A percentile compares a stretch with the other conserved stretches of the same genome.
Evolutionary conservation across 2,797 vertebrate genomes (phyloP).

Genomic region (Agapornis canus): DNA sequence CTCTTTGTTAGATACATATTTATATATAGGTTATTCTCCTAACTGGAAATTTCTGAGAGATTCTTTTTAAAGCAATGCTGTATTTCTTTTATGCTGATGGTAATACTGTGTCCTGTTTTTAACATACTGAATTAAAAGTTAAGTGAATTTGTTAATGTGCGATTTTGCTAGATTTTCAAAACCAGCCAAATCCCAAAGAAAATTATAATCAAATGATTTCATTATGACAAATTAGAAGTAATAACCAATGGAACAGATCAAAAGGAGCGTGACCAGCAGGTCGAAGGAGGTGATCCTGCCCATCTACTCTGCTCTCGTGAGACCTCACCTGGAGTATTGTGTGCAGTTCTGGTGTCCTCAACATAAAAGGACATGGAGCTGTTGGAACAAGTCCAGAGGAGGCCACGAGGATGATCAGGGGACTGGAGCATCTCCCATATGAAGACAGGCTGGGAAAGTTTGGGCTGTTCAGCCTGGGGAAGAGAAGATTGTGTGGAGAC

Average conservation of each 20-base stretch:
- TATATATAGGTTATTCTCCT: background rate
- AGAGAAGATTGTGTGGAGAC: too few species aligned
- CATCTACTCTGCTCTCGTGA: too few species aligned
- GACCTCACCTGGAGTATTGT: too few species aligned
- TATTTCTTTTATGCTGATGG: background rate
- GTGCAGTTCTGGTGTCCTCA: too few species aligned
- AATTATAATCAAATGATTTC: background rate
- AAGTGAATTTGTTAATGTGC: background rate
- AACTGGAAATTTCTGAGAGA: background rate
- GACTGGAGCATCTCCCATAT: too few species aligned
- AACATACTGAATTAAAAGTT: background rate
- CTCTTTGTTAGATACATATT: background rate
- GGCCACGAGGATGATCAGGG: too few species aligned
- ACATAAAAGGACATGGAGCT: too few species aligned
- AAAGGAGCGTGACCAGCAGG: background rate
- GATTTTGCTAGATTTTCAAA: background rate
- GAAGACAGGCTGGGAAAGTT: too few species aligned
- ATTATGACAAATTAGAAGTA: background rate
- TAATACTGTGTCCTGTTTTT: background rate
- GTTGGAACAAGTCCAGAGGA: too few species aligned
- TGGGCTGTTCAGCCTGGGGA: too few species aligned
- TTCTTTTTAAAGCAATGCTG: background rate
- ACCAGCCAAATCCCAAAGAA: background rate
- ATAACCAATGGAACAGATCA: background rate
- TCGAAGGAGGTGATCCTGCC: too few species aligned